Evolutionary conservation across 2,113 vertebrate genomes (phyloP).

Genomic region (Mugil cephalus): DNA sequence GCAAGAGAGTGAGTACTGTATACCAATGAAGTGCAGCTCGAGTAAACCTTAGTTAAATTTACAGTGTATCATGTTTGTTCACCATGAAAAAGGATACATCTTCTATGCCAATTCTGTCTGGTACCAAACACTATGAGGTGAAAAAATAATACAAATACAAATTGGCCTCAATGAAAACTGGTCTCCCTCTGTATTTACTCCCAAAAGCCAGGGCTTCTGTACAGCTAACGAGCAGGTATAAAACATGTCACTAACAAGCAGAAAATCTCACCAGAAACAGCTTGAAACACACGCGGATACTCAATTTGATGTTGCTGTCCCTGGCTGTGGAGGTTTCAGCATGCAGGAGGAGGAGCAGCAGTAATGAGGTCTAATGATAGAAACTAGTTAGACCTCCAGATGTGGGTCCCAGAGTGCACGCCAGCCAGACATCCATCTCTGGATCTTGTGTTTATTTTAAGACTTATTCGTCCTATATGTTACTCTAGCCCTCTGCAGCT

Average conservation of each 20-base stretch:
- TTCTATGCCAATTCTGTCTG: background rate
- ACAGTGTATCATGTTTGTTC: too few relatives aligned
- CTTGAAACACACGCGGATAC: constrained; percentile 14
- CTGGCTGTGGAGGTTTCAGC: constrained; percentile 23
- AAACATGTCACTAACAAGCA: constrained; percentile 51
- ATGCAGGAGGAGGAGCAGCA: constrained; percentile 30
- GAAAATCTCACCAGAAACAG: constrained; percentile 23
- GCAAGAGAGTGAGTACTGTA: too few relatives aligned
- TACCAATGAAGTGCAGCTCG: too few relatives aligned
- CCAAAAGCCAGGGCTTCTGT: constrained; percentile 5
- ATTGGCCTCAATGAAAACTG: constrained; percentile 13
- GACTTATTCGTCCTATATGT: constrained; percentile 44
- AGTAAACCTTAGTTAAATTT: too few relatives aligned
- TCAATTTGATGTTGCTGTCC: constrained; percentile 31
- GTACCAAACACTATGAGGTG: background rate
- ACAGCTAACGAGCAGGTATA: constrained; percentile 34
- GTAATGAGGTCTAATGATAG: constrained; percentile 60
- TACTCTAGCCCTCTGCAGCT: constrained; percentile 58
- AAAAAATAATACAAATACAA: constrained; percentile 31
- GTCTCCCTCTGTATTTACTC: constrained; percentile 2
- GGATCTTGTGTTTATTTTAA: constrained; percentile 61
- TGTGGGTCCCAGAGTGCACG: constrained; percentile 51
- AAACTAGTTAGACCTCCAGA: constrained; percentile 52
- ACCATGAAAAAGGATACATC: too few relatives aligned
- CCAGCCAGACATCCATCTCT: constrained; percentile 48